phyloP scores from a whole-genome alignment of 2,888 invertebrate species.

The Polydrusus cervinus region DNA sequence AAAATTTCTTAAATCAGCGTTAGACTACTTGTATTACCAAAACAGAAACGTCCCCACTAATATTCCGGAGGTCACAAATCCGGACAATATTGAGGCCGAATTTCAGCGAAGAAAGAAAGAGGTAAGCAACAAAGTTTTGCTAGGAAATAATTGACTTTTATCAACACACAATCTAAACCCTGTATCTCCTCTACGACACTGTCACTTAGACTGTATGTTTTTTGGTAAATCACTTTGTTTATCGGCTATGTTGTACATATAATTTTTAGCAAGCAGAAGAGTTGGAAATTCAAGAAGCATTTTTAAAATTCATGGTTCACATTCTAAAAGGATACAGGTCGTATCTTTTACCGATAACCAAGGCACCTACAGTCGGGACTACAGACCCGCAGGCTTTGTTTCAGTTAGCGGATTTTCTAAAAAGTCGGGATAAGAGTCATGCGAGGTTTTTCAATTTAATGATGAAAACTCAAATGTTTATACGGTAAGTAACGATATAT shows the following conservation, averaged over 20 bases:
- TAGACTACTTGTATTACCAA: slow-evolving; percentile 83
- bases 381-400: slow-evolving; percentile 97
- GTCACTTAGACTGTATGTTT: too few relatives aligned
- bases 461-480: slow-evolving; percentile 97
- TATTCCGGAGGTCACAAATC: slow-evolving; percentile 52
- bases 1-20: slow-evolving; percentile 83
- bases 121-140: slow-evolving; percentile 74
- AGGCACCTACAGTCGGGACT: slow-evolving; percentile 93
- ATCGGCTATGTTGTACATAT: too few relatives aligned
- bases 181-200: too few relatives aligned
- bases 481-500: slow-evolving; percentile 78
- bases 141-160: too few relatives aligned
- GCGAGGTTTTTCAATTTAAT: slow-evolving; percentile 91
- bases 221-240: too few relatives aligned
- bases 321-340: slow-evolving; percentile 92
- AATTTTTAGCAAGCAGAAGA: slow-evolving; percentile 86
- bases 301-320: slow-evolving; percentile 94
- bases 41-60: slow-evolving; percentile 70
- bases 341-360: slow-evolving; percentile 92
- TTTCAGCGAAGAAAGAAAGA: slow-evolving; percentile 88
- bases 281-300: slow-evolving; percentile 96
- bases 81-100: slow-evolving; percentile 81
- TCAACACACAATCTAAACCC: too few relatives aligned
- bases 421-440: slow-evolving; percentile 91
- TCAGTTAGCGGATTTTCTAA: slow-evolving; percentile 91